A percentile compares a stretch with the other conserved stretches of the same genome.
phyloP scores from a whole-genome alignment of 2,797 vertebrate species.

The Falco biarmicus region DNA sequence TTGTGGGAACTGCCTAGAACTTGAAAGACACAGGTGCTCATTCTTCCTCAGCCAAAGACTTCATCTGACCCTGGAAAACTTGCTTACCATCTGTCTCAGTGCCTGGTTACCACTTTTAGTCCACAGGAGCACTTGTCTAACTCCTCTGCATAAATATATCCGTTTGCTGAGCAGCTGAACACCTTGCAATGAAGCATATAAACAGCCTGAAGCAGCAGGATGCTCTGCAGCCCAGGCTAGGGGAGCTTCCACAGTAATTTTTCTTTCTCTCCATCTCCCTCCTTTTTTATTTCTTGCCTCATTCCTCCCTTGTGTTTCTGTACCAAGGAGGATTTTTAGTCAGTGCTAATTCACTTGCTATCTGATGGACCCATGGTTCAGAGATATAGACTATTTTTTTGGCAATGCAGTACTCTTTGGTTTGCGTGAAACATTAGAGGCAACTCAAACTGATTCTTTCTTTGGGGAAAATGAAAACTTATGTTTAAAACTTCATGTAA shows the following conservation, averaged over 20 bases:
- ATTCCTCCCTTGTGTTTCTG: background rate
- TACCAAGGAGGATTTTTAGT: background rate
- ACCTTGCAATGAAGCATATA: background rate
- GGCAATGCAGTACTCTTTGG: background rate
- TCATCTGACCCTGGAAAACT: background rate
- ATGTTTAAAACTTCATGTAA: background rate
- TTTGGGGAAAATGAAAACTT: background rate
- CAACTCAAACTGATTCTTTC: background rate
- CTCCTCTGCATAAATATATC: background rate
- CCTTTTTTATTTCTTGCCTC: background rate
- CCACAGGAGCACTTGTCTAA: background rate
- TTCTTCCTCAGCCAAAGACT: background rate
- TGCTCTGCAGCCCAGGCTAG: background rate
- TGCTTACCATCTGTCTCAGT: background rate
- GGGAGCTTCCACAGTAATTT: background rate
- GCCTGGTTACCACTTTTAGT: background rate
- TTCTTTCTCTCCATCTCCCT: background rate
- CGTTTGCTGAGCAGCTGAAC: background rate
- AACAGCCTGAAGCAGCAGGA: background rate
- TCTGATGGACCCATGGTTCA: background rate
- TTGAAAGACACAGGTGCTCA: background rate
- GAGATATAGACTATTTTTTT: background rate
- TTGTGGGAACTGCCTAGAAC: background rate
- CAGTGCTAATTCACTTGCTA: background rate
- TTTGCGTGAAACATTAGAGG: background rate